A percentile compares a stretch with the other conserved stretches of the same genome.
Evolutionary conservation across 1,140 invertebrate genomes (phyloP).

Genomic region (Brevipalpus yothersi): DNA sequence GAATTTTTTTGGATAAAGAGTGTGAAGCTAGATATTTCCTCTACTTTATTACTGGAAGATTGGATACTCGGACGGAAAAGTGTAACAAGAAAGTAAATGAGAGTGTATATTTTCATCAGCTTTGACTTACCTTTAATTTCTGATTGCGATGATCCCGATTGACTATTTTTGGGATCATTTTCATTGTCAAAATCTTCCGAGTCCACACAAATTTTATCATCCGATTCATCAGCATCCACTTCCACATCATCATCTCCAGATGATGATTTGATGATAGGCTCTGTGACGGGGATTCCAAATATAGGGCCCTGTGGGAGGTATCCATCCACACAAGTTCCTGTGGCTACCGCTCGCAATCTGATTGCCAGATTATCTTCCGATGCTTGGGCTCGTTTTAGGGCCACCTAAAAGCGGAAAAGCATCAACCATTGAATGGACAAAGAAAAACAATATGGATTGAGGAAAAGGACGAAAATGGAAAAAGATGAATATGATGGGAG

Average conservation of each 20-base stretch:
- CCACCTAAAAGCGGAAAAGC: constrained; percentile 33
- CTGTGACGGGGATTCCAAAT: constrained; percentile 32
- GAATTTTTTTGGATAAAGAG: too few species aligned
- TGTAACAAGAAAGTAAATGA: neutral
- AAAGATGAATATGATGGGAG: neutral
- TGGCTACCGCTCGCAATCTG: constrained; percentile 66
- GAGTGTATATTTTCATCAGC: neutral
- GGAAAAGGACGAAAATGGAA: neutral
- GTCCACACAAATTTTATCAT: constrained; percentile 1
- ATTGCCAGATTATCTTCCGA: constrained; percentile 88
- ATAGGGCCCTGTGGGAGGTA: constrained; percentile 71
- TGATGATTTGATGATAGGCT: neutral
- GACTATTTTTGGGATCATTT: neutral
- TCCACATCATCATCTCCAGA: neutral
- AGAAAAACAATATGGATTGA: constrained; percentile 4
- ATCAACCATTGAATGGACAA: neutral
- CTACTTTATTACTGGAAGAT: neutral
- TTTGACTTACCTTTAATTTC: neutral
- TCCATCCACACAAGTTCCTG: constrained; percentile 41
- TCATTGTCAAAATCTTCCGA: neutral
- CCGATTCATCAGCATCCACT: neutral
- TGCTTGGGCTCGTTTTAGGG: constrained; percentile 81
- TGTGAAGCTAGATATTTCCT: too few species aligned
- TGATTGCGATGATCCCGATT: neutral
- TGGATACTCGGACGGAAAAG: neutral